These are phyloP conservation scores for Buphagus erythrorhynchus DNA, from an alignment of 2,797 vertebrate genomes.

Conservation along the genomic window DNA sequence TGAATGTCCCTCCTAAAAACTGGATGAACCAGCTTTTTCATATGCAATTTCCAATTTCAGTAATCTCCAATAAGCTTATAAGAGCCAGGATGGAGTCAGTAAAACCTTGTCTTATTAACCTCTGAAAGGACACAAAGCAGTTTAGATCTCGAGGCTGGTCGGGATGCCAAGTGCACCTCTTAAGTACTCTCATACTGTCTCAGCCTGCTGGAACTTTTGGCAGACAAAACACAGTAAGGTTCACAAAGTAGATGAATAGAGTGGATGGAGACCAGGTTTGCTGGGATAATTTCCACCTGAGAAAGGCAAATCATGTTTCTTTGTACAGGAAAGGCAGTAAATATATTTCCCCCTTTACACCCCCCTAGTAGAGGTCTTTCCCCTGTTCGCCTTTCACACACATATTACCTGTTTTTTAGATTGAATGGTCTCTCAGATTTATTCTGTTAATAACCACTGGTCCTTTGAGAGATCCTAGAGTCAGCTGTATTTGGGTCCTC, in stretches of 20 bases:
- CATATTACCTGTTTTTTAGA: neutral
- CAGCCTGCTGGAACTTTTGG: neutral
- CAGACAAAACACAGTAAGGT: neutral
- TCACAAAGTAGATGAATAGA: neutral
- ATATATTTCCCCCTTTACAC: neutral
- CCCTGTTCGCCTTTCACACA: neutral
- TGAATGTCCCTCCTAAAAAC: constrained; percentile 60
- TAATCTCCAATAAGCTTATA: constrained; percentile 57
- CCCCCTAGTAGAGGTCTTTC: neutral
- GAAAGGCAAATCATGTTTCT: neutral
- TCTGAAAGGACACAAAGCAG: constrained; percentile 43
- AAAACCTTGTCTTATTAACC: constrained; percentile 65
- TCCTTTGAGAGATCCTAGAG: neutral
- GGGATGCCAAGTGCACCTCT: constrained; percentile 44
- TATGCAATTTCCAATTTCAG: constrained; percentile 50
- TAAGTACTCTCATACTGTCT: constrained; percentile 6
- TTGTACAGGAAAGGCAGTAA: neutral
- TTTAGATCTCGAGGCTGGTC: constrained; percentile 25
- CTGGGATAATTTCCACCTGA: neutral
- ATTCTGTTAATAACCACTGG: neutral
- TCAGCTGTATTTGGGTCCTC: neutral
- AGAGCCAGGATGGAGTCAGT: constrained; percentile 60
- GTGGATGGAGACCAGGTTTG: neutral
- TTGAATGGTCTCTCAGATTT: neutral
- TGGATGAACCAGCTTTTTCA: constrained; percentile 59